Conservation (phyloP, 1,140 invertebrate species). For the Apolygus lucorum region DNA sequence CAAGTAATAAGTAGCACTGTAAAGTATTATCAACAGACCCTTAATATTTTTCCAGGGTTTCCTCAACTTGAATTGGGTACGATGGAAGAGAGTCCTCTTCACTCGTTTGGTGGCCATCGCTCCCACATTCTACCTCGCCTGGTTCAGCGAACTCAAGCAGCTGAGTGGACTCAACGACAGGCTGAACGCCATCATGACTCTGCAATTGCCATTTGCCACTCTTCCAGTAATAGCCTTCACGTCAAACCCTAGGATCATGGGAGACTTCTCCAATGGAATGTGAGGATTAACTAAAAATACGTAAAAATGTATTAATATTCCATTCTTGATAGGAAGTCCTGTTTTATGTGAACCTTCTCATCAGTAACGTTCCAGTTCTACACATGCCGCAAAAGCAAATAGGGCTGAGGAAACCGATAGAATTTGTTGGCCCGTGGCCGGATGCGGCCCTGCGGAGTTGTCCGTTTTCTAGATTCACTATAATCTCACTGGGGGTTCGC, state of each 20-base stretch:
- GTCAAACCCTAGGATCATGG: constrained; percentile 70
- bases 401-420: too few relatives aligned
- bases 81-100: constrained; percentile 81
- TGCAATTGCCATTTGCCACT: constrained; percentile 75
- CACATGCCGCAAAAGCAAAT: too few relatives aligned
- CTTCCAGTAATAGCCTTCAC: constrained; percentile 84
- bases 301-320: not conserved
- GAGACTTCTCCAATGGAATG: constrained; percentile 67
- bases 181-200: constrained; percentile 82
- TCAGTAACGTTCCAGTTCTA: too few relatives aligned
- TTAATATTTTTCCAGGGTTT: constrained; percentile 66
- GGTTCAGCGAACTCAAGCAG: constrained; percentile 62
- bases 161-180: constrained; percentile 79
- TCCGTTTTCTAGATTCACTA: too few relatives aligned
- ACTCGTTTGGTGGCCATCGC: constrained; percentile 81
- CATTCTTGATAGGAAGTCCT: too few relatives aligned
- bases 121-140: constrained; percentile 76
- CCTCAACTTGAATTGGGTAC: constrained; percentile 74
- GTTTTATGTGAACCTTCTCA: too few relatives aligned
- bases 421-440: too few relatives aligned
- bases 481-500: too few relatives aligned
- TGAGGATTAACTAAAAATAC: too few relatives aligned
- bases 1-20: too few relatives aligned
- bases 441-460: too few relatives aligned
- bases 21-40: too few relatives aligned